Conservation (phyloP, 2,797 vertebrate genomes). For the Selene dorsalis region DNA sequence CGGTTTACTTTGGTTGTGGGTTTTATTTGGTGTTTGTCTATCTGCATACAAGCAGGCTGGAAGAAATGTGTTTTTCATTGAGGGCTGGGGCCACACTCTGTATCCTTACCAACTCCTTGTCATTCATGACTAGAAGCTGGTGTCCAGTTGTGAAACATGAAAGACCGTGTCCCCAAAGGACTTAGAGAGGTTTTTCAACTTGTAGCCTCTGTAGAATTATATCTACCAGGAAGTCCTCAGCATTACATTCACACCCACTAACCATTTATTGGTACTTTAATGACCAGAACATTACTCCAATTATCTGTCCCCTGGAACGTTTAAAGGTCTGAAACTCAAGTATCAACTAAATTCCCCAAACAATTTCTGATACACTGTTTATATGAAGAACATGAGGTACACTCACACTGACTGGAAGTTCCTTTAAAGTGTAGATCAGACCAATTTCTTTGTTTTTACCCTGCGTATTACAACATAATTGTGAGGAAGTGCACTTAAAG, state of each 20-base stretch:
- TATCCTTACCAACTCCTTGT: conserved; percentile 46
- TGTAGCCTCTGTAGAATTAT: not conserved
- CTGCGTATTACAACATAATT: no score
- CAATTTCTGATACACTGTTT: not conserved
- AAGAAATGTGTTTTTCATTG: conserved; percentile 77
- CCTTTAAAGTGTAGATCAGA: not conserved
- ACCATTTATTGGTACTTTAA: not conserved
- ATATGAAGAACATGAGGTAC: not conserved
- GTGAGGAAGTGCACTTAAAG: not conserved
- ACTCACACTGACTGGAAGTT: not conserved
- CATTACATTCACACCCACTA: not conserved
- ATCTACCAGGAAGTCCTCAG: not conserved
- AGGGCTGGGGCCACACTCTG: conserved; percentile 50
- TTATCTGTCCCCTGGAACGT: not conserved
- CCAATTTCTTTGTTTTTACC: no score
- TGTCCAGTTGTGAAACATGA: conserved; percentile 53
- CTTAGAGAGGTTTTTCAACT: conserved; percentile 17
- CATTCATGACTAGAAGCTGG: conserved; percentile 40
- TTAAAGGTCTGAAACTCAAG: not conserved
- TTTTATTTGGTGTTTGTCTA: conserved; percentile 75
- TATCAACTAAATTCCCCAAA: not conserved
- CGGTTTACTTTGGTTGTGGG: conserved; percentile 64
- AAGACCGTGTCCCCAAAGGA: conserved; percentile 30
- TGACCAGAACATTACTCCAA: not conserved
- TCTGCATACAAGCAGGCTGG: conserved; percentile 53